phyloP scores from a whole-genome alignment of 2,113 vertebrate genomes.

The Trogon surrucura region DNA sequence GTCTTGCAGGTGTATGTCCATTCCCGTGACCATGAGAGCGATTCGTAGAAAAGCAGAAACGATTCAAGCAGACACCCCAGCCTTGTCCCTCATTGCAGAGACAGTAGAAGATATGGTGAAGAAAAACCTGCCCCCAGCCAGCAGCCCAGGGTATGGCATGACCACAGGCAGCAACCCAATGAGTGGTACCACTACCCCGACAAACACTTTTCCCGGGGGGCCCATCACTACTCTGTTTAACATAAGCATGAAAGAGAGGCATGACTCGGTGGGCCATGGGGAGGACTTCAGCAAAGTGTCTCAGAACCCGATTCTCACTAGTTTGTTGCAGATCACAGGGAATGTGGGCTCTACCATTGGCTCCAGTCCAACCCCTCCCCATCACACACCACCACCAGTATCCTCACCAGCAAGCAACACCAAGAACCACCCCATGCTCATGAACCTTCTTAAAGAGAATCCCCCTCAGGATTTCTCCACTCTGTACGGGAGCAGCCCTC shows the following conservation, averaged over 20 bases:
- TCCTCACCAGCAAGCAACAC: constrained; percentile 98
- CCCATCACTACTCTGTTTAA: constrained; percentile 90
- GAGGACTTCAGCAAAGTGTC: constrained; percentile 98
- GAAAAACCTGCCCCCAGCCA: constrained; percentile 93
- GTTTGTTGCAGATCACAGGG: constrained; percentile 95
- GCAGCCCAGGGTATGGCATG: constrained; percentile 95
- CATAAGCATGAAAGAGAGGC: constrained; percentile 86
- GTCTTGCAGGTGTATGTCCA: constrained; percentile 93
- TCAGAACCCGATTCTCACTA: constrained; percentile 98
- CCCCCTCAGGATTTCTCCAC: constrained; percentile 94
- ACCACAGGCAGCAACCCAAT: constrained; percentile 86
- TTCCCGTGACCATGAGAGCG: constrained; percentile 97
- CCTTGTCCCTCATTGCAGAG: constrained; percentile 95
- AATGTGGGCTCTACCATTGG: constrained; percentile 89
- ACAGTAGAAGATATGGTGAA: constrained; percentile 99
- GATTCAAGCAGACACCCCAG: constrained; percentile 97
- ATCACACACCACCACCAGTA: constrained; percentile 94
- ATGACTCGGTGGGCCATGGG: constrained; percentile 84
- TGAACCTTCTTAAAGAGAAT: constrained; percentile 99
- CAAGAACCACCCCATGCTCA: constrained; percentile 99
- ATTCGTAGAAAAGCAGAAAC: constrained; percentile 98
- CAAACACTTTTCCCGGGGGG: constrained; percentile 87
- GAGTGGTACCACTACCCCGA: constrained; percentile 88
- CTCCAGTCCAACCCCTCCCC: constrained; percentile 92
- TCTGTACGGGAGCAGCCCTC: constrained; percentile 90